Evolutionary conservation across 2,888 invertebrate species (phyloP).

Genomic region (Steinernema hermaphroditum): DNA sequence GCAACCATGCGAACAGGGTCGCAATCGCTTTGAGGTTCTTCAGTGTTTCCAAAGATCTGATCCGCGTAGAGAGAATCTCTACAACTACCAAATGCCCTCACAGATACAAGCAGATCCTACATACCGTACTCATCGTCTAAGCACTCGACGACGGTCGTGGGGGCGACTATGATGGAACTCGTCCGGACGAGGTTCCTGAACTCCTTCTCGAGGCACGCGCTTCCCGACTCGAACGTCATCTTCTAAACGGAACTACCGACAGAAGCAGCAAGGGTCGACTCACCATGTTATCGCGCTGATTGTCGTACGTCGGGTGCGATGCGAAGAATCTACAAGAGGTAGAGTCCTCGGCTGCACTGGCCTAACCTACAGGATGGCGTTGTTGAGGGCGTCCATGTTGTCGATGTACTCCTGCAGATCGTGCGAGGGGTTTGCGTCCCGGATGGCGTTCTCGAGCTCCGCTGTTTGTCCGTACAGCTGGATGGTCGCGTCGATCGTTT

Average conservation of each 20-base stretch:
- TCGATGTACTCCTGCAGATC: constrained; percentile 56
- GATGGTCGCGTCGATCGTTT: constrained; percentile 86
- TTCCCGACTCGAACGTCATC: constrained; percentile 60
- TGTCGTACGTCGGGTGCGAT: constrained; percentile 46
- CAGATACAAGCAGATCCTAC: background rate
- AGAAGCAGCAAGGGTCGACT: no score
- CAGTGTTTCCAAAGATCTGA: constrained; percentile 38
- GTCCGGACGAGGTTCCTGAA: constrained; percentile 54
- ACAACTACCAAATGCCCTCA: constrained; percentile 6
- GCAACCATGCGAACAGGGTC: constrained; percentile 40
- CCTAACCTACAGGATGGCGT: constrained; percentile 44
- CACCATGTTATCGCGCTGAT: constrained; percentile 48
- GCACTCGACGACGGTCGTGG: constrained; percentile 44
- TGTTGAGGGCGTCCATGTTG: constrained; percentile 62
- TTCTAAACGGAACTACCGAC: constrained; percentile 51
- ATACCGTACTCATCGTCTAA: constrained; percentile 50
- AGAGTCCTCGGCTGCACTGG: no score
- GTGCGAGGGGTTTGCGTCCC: constrained; percentile 45
- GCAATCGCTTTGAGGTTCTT: constrained; percentile 43
- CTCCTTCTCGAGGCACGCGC: constrained; percentile 57
- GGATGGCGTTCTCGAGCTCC: constrained; percentile 75
- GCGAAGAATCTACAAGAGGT: constrained; percentile 40
- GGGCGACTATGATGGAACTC: constrained; percentile 43
- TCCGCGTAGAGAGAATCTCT: constrained; percentile 44
- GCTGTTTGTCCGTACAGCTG: constrained; percentile 92